Base-by-base conservation (phyloP, 1,140 invertebrate genomes). In the Conus betulinus region DNA sequence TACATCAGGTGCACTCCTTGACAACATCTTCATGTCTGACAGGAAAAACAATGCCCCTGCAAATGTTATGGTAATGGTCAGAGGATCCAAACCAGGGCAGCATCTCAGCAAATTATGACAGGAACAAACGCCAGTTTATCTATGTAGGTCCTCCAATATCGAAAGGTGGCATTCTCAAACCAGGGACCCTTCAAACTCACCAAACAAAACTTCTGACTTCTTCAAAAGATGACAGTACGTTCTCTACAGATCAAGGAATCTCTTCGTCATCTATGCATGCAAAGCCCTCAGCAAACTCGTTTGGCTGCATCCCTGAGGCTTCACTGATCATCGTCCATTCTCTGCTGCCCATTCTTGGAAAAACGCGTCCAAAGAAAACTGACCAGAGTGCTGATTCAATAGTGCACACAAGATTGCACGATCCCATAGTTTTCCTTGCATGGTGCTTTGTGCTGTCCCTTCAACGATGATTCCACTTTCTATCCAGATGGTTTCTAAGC, bases 71-170 rank as follows among this genome's bases (percentile, higher is more conserved):
- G 39, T 10, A 51, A 20, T 23, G 79, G 15, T 39, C 5, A 25
- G 15, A 82, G 6, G 53, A 7, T 15, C 39, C 79, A 23, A 82
- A 82, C 79, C 39, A 82, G 13, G 79, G 53, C 39, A 82, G 79
- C 17, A 82, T 82, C 53, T 82, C n/a, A 8, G 79, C 79, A 82
- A 82, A 51, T 10, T 10, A 79, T 82, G 79, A 82, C 7, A 82
- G 39, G 53, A n/a, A 52, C 10, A 23, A 82, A n/a, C 20, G 7
- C 39, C 53, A 82, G 8, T 15, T 82, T 51, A n/a, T n/a, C n/a
- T n/a, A 82, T 82, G 8, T 82, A 25, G 6, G 6, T 7, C 13
- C 39, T 52, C 79, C 79, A 82, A n/a, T 10, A 82, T 52, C 39
- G 6, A 25, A 25, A 82, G n/a, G 6, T 23, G 10, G 79, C 39